These are phyloP conservation scores for Sitta carolinensis DNA, from an alignment of 2,797 vertebrate species.

Conservation along the genomic window DNA sequence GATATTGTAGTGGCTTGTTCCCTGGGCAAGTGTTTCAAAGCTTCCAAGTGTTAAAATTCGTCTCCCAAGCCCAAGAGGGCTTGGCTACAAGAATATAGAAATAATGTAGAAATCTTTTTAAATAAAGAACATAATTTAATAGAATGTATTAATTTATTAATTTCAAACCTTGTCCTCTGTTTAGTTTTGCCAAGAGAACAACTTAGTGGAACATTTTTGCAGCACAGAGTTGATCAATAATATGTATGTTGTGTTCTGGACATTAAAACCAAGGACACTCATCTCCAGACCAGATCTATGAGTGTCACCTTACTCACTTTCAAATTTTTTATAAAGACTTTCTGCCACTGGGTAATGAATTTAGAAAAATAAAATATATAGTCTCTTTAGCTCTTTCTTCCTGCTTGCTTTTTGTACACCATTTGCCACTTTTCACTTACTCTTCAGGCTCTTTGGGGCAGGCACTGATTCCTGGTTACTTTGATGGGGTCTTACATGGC, in stretches of 20 bases:
- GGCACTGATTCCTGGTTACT: not conserved
- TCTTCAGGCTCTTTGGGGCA: not conserved
- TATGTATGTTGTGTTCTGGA: not conserved
- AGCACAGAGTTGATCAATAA: not conserved
- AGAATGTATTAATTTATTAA: not conserved
- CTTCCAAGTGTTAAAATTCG: not conserved
- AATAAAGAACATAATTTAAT: not conserved
- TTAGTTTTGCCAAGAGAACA: not conserved
- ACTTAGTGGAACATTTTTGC: not conserved
- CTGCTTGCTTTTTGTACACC: not conserved
- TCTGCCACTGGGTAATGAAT: not conserved
- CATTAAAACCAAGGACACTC: fast-evolving
- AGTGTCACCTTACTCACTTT: not conserved
- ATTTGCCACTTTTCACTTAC: not conserved
- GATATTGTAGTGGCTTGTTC: not conserved
- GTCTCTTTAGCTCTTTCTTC: not conserved
- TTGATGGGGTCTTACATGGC: not conserved
- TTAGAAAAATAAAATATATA: not conserved
- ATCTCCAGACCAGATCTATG: not conserved
- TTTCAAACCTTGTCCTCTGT: not conserved
- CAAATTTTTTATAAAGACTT: not conserved
- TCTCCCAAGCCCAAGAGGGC: not conserved
- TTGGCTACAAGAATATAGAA: not conserved
- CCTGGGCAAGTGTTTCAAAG: not conserved
- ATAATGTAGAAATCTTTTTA: not conserved